Base-by-base conservation (phyloP, 2,113 vertebrate species). In the Morone chrysops region DNA sequence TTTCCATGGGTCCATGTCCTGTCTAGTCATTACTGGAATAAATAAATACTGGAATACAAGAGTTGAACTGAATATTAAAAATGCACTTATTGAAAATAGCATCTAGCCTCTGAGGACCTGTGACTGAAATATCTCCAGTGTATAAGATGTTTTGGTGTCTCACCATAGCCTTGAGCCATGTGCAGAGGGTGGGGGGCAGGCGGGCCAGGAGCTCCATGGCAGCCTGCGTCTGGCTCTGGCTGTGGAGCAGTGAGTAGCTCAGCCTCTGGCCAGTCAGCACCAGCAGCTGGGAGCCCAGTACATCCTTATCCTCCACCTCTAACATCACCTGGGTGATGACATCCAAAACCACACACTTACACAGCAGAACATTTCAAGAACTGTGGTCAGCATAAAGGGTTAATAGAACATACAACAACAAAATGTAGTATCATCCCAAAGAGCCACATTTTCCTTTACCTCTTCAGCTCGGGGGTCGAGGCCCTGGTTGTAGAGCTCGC, bases 141-240 rank as follows among this genome's bases (percentile, higher is more conserved):
- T 12, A 22, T 40, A 10, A 57, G 13, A 25, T 2, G 5, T 8
- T 25, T 25, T 8, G 38, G 22, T 48, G 47, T 57, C 92, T 96
- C 82, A 99, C 98, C 98, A 99, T 99, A 0, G 98, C 97, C 87
- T 99, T 99, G 65, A 99, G 95, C 98, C 98, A 99, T 0, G 98
- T 99, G 84, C 97, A 98, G 13, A 99, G 96, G 0, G 95, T 97
- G 11, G 98, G 97, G 0, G 98, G 96, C 25, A 99, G 96, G 51
- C 97, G 94, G 48, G 96, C 95, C 2, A 99, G 95, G 80, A 99
- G 92, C 89, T 99, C 98, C 97, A 97, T 96, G 8, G 97, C 97
- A 1, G 97, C 92, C 76, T 94, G 96, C 0, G 96, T 97, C 92
- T 95, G 96, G 0, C 95, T 96, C 90, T 97, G 97, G 0, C 88